A percentile compares a stretch with the other conserved stretches of the same genome.
These are phyloP conservation scores for Astatotilapia flaviijosephi DNA, from an alignment of 2,113 vertebrate genomes.

Conservation along the genomic window DNA sequence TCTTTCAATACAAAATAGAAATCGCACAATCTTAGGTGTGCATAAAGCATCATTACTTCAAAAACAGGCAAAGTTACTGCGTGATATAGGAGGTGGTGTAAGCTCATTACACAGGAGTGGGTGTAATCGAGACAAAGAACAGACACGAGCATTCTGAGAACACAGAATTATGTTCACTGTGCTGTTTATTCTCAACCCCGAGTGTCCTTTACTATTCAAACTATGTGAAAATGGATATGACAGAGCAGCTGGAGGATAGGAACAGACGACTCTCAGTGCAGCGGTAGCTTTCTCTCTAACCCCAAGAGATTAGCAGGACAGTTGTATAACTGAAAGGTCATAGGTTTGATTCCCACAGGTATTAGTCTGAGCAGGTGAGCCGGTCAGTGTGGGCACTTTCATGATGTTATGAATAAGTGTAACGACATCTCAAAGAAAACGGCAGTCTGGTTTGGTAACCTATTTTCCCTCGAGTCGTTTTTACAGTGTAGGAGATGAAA, in stretches of 20 bases:
- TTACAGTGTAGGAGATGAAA: not conserved
- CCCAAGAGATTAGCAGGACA: not conserved
- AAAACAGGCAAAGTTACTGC: not conserved
- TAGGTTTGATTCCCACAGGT: not conserved
- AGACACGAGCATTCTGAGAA: not conserved
- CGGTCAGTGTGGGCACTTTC: not conserved
- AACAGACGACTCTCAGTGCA: not conserved
- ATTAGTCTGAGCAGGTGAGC: not conserved
- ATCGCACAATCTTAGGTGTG: not conserved
- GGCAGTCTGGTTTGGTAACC: not conserved
- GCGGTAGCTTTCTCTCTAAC: not conserved
- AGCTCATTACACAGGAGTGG: not conserved
- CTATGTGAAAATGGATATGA: not conserved
- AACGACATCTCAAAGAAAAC: not conserved
- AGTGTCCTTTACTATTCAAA: conserved; percentile 1
- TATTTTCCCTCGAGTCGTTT: not conserved
- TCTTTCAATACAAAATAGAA: not conserved
- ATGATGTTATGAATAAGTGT: not conserved
- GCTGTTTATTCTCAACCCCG: not conserved
- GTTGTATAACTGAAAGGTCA: conserved; percentile 17
- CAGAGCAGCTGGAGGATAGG: not conserved
- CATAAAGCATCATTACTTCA: not conserved
- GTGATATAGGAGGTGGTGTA: not conserved
- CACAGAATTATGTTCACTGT: not conserved
- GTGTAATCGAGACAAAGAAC: conserved; percentile 7